A percentile compares a stretch with the other conserved stretches of the same genome.
Conservation (phyloP, 2,797 vertebrate genomes). For the Eulemur albifrons region DNA sequence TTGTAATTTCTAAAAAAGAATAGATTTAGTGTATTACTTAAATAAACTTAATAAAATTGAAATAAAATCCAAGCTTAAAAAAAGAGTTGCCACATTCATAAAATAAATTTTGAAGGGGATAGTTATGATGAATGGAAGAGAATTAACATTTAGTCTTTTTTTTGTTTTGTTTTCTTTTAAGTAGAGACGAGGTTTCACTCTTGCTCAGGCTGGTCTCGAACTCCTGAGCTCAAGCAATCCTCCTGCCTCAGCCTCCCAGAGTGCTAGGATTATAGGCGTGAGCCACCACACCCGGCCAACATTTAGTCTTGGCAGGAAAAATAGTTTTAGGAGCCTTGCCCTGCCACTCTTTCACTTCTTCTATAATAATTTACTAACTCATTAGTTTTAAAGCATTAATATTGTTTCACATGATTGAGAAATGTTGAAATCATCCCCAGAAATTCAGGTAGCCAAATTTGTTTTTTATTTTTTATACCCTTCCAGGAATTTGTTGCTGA, state of each 20-base stretch:
- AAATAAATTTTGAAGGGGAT: conserved; percentile 1
- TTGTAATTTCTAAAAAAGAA: background rate
- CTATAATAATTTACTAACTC: background rate
- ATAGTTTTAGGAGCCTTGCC: background rate
- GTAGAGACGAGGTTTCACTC: too few relatives aligned
- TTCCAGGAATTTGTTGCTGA: background rate
- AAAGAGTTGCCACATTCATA: background rate
- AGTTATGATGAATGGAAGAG: background rate
- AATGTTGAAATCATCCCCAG: conserved; percentile 10
- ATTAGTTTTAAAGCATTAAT: conserved; percentile 11
- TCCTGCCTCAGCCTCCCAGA: too few relatives aligned
- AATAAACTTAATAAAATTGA: background rate
- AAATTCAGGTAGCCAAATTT: background rate
- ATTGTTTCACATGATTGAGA: background rate
- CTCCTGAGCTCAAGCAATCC: too few relatives aligned
- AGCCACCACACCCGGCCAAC: background rate
- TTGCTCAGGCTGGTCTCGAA: too few relatives aligned
- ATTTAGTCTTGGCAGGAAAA: background rate
- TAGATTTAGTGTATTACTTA: background rate
- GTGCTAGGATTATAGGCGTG: too few relatives aligned
- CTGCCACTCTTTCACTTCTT: background rate
- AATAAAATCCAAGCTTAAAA: background rate
- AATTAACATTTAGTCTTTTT: background rate
- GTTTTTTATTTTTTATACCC: conserved; percentile 2
- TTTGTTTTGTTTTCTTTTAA: too few relatives aligned